Evolutionary conservation across 2,888 invertebrate genomes (phyloP), one percentile per base, ranked within the genome.

Genomic region (Torymus aiolomorphi): DNA sequence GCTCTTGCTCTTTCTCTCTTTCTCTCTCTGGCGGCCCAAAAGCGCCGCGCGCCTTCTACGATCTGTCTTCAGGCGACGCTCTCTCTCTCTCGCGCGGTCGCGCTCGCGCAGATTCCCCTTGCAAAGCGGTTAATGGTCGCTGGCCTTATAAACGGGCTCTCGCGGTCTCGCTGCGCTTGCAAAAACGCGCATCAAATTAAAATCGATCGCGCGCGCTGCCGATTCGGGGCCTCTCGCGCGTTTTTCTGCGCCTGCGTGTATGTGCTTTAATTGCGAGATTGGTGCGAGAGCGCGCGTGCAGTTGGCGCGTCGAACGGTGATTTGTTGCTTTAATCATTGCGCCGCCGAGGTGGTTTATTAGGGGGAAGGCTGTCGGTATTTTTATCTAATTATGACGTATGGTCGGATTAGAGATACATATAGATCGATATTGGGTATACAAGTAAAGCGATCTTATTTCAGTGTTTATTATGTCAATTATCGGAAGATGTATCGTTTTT

Each of bases 101-200:
- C 42, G 8, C 8, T 42, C 42, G 42, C 42, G 61, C 71, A 63
- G 73, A 67, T 79, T 69, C 76, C 10, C 61, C 11, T 14, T 49
- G 65, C 62, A 56, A 56, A 59, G 70, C 59, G 16, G 62, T 73
- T 76, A 77, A 80, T 74, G 78, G 81, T 63, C 54, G 78, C 75
- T 51, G 76, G 66, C 81, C 81, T 81, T 81, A 76, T 79, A 79
- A 76, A 81, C 73, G 71, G 16, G 65, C 65, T 71, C 72, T 65
- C 20, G 70, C 65, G 80, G 24, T 18, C n/a, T 56, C 16, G 57
- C 49, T 14, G 51, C 73, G 54, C 49, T 2, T 63, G 63, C 62
- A 81, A 81, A 81, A 81, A 79, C 76, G 65, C 74, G 81, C 81
- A 76, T 81, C 72, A 56, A 73, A 79, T 81, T 76, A 74, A 81